Evolutionary conservation across 2,113 vertebrate species (phyloP).

Genomic region (Mirounga angustirostris): DNA sequence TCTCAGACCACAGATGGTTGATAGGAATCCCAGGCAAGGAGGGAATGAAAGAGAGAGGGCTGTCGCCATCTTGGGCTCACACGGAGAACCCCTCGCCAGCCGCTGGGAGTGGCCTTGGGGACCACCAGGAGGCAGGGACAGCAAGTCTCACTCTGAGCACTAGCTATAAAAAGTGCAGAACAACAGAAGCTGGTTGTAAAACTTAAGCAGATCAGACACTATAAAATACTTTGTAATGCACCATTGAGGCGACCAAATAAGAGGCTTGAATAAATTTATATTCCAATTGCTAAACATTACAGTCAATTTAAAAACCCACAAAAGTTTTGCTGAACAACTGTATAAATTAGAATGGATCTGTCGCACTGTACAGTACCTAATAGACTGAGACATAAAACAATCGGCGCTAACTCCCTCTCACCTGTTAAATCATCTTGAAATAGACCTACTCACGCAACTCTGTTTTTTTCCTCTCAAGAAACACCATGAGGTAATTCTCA

Average conservation of each 20-base stretch:
- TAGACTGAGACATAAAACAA: conserved; percentile 76
- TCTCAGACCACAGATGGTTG: not conserved
- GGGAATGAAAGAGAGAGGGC: not conserved
- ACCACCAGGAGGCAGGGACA: not conserved
- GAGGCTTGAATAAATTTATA: conserved; percentile 83
- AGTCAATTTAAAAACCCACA: conserved; percentile 84
- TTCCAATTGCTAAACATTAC: conserved; percentile 84
- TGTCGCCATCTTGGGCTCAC: not conserved
- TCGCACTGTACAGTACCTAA: conserved; percentile 63
- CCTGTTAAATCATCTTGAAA: conserved; percentile 78
- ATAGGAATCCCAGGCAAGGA: not conserved
- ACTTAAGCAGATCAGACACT: conserved; percentile 80
- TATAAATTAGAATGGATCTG: conserved; percentile 81
- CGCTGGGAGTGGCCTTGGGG: not conserved
- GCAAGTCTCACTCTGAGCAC: not conserved
- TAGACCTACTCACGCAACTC: conserved; percentile 66
- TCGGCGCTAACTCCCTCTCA: conserved; percentile 63
- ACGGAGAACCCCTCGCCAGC: not conserved
- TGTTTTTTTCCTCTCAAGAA: conserved; percentile 20
- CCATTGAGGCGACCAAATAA: conserved; percentile 82
- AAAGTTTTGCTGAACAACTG: conserved; percentile 85
- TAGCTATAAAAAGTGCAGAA: not conserved
- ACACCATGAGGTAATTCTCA: conserved; percentile 68
- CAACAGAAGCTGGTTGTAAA: conserved; percentile 72
- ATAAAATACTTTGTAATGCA: conserved; percentile 82